phyloP scores from a whole-genome alignment of 2,888 invertebrate genomes.

The Linhomoeus sp. region DNA sequence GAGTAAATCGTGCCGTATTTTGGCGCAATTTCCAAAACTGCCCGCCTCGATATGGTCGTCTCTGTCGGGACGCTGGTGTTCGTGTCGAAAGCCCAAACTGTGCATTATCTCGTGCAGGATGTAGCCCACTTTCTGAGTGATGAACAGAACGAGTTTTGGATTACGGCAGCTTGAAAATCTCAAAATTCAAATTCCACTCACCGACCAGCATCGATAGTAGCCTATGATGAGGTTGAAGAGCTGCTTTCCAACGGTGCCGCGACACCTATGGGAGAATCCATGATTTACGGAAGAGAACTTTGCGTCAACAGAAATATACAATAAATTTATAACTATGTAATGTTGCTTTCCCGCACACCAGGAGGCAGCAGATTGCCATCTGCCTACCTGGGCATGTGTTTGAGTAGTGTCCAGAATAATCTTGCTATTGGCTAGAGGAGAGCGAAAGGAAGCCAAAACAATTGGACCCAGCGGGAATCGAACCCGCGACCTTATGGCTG shows the following conservation, averaged over 20 bases:
- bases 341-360: no score
- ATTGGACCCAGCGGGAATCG: no score
- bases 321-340: no score
- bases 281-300: no score
- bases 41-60: background rate
- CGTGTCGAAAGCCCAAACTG: background rate
- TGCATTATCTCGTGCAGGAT: slow-evolving; percentile 3
- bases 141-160: background rate
- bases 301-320: no score
- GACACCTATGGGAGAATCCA: no score
- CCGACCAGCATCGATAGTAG: background rate
- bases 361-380: no score
- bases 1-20: background rate
- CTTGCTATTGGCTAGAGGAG: no score
- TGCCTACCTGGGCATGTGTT: no score
- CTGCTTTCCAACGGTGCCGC: background rate
- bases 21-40: background rate
- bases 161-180: background rate
- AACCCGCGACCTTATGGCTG: no score
- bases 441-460: no score
- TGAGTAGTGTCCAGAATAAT: no score
- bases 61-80: slow-evolving; percentile 1
- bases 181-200: background rate
- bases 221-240: background rate
- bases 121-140: slow-evolving; percentile 1